Percentiles rank a stretch among this genome's conserved stretches.
phyloP scores from a whole-genome alignment of 2,797 vertebrate genomes.

The Hippocampus kuda region DNA sequence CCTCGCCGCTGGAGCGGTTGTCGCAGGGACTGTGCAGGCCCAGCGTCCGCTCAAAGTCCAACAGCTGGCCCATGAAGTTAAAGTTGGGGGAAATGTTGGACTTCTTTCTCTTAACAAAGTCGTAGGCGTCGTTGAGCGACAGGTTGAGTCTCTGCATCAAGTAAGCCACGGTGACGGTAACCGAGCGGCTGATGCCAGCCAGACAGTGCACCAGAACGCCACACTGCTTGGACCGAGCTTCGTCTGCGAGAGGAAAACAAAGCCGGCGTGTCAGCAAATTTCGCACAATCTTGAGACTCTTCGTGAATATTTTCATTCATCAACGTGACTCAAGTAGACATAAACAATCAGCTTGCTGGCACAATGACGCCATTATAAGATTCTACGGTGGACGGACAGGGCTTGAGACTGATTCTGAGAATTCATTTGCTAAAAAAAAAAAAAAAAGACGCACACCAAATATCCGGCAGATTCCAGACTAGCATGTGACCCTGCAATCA shows the following conservation, averaged over 20 bases:
- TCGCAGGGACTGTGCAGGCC: constrained; percentile 87
- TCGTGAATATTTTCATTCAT: not conserved
- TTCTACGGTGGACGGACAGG: not conserved
- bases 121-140: constrained; percentile 91
- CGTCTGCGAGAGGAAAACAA: constrained; percentile 65
- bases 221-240: constrained; percentile 86
- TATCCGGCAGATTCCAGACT: constrained; percentile 4
- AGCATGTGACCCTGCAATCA: constrained; percentile 24
- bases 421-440: not conserved
- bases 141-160: constrained; percentile 94
- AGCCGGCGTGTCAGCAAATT: constrained; percentile 18
- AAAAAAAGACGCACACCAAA: constrained; percentile 4
- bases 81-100: constrained; percentile 97
- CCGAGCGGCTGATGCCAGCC: constrained; percentile 91
- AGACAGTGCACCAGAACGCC: constrained; percentile 90
- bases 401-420: constrained; percentile 5
- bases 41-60: constrained; percentile 93
- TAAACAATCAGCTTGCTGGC: not conserved
- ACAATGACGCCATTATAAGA: not conserved
- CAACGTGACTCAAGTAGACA: not conserved
- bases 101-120: constrained; percentile 96
- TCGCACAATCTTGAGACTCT: not conserved
- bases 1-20: constrained; percentile 63
- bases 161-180: constrained; percentile 92
- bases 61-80: constrained; percentile 96